Conservation (phyloP, 2,797 vertebrate genomes). For the Lagothrix lagotricha region DNA sequence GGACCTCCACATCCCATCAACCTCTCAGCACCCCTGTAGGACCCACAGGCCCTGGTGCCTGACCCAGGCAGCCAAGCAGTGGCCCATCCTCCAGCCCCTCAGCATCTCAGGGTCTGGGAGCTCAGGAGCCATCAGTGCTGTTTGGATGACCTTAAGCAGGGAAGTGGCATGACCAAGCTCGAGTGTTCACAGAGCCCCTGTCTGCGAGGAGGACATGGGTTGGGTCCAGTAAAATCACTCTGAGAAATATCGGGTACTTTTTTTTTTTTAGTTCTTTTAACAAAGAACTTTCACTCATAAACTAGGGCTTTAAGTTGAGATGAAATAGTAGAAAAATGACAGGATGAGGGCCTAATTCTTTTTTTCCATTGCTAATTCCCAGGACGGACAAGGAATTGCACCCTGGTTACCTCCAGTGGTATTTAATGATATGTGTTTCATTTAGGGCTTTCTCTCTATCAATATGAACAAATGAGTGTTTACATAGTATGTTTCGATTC, state of each 20-base stretch:
- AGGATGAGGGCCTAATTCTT: constrained; percentile 14
- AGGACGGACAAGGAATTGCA: not conserved
- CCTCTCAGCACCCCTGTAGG: not conserved
- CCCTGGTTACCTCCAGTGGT: not conserved
- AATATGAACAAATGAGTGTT: not conserved
- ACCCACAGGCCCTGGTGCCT: not conserved
- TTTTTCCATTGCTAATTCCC: not conserved
- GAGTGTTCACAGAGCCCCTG: not conserved
- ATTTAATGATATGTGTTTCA: constrained; percentile 19
- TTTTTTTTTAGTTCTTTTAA: not conserved
- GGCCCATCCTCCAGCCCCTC: not conserved
- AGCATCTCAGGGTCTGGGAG: too few relatives aligned
- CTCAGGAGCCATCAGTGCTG: not conserved
- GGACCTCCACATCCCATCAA: not conserved
- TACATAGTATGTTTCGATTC: not conserved
- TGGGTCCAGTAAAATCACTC: not conserved
- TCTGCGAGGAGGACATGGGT: not conserved
- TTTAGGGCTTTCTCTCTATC: not conserved
- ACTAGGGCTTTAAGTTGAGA: not conserved
- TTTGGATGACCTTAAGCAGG: not conserved
- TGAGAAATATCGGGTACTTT: not conserved
- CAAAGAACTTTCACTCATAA: not conserved
- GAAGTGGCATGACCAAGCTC: not conserved
- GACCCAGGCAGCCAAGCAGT: not conserved
- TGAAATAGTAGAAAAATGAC: not conserved